phyloP scores from a whole-genome alignment of 2,888 invertebrate species.

The Aporophyla nigra region DNA sequence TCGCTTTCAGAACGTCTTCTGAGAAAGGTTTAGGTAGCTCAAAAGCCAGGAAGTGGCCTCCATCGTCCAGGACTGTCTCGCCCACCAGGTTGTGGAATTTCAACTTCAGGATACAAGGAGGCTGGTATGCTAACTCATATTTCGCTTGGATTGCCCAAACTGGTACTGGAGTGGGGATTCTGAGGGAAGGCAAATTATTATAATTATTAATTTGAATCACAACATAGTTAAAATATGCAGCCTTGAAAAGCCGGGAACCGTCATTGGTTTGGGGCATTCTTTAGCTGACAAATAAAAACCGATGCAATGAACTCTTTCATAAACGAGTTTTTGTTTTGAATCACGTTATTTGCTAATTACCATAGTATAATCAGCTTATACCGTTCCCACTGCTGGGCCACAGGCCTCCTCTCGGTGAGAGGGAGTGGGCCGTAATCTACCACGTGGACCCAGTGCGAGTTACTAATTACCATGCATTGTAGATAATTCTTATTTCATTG shows the following conservation, averaged over 20 bases:
- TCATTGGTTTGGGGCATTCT: too few relatives aligned
- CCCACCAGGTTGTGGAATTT: conserved; percentile 93
- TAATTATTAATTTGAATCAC: neutral
- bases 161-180: conserved; percentile 92
- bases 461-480: neutral
- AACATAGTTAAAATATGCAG: neutral
- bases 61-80: conserved; percentile 91
- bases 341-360: neutral
- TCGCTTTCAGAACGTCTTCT: conserved; percentile 91
- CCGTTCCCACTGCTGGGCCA: too few relatives aligned
- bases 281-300: neutral
- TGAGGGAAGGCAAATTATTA: conserved; percentile 69
- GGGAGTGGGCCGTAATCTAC: too few relatives aligned
- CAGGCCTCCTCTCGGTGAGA: too few relatives aligned
- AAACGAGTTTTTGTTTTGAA: neutral
- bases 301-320: too few relatives aligned
- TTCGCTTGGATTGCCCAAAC: conserved; percentile 93
- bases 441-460: too few relatives aligned
- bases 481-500: neutral
- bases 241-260: neutral
- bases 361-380: too few relatives aligned
- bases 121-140: conserved; percentile 92
- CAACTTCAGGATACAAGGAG: conserved; percentile 90
- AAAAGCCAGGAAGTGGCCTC: conserved; percentile 97
- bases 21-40: conserved; percentile 94